Conservation (phyloP, 2,888 invertebrate species). For the Amiota mariae region DNA sequence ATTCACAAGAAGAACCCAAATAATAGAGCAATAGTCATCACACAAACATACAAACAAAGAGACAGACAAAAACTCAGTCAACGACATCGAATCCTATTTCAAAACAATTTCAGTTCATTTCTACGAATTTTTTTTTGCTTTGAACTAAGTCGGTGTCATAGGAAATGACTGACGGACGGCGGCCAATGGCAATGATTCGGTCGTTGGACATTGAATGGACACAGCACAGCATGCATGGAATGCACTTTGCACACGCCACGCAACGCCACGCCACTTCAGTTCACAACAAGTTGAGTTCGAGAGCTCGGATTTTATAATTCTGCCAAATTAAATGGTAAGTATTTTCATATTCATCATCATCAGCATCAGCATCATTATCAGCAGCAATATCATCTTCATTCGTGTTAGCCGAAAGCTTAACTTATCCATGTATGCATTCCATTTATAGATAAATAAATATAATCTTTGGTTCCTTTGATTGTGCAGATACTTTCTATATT, state of each 20-base stretch:
- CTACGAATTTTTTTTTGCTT: constrained; percentile 15
- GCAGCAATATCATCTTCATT: not conserved
- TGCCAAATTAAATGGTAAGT: not conserved
- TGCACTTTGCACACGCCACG: constrained; percentile 23
- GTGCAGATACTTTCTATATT: not conserved
- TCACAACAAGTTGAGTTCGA: not conserved
- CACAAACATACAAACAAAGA: too few relatives aligned
- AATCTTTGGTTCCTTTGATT: constrained; percentile 9
- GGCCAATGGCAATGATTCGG: not conserved
- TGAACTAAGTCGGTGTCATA: not conserved
- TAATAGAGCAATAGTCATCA: too few relatives aligned
- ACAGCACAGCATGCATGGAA: not conserved
- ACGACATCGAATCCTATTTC: constrained; percentile 21
- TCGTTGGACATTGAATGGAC: not conserved
- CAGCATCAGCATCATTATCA: not conserved
- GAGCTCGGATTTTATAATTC: not conserved
- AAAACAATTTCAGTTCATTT: constrained; percentile 8
- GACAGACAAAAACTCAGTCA: too few relatives aligned
- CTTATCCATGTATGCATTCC: constrained; percentile 14
- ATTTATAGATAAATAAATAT: not conserved
- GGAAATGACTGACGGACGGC: not conserved
- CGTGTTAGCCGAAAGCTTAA: not conserved
- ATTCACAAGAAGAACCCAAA: too few relatives aligned
- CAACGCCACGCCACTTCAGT: constrained; percentile 21
- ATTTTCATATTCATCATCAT: not conserved